Base-by-base conservation (phyloP, 2,888 invertebrate genomes). In the Coelopa pilipes region DNA sequence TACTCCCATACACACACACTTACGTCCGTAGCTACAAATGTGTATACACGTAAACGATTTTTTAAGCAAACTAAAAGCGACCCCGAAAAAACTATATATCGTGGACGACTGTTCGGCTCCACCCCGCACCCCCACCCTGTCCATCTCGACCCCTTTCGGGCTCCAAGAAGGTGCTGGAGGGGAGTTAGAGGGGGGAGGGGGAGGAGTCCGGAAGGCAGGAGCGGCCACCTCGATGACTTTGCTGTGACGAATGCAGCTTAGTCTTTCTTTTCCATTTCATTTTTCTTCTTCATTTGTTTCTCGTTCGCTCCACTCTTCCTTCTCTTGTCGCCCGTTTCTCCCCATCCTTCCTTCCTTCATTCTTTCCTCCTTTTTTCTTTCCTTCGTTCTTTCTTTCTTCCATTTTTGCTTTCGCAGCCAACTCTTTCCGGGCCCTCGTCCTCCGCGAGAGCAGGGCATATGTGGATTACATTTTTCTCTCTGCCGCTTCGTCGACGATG, bases 211-310 rank as follows among this genome's bases (percentile, higher is more conserved):
- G 34, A 34, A 7, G 34, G 34, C 2, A 34, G 34, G 34, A 34
- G 34, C 34, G 34, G 7, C 34, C 34, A 34, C 34, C 34, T 34
- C 34, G 34, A 34, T 57, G 17, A 34, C 34, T 11, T 24, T 24
- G 60, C 60, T 24, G 60, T 60, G 65, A 65, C 65, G 65, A 65
- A 65, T 65, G 47, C 65, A 47, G 46, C 46, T 34, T 34, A 34
- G 34, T 34, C 7, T 34, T 34, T n/a, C n/a, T 34, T 34, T 7
- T 34, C 34, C 34, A 34, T 34, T 34, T 34, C 34, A 34, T 34
- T 34, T 34, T 34, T 34, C 34, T 34, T 34, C 34, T 34, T 34
- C 34, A 34, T 34, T 34, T 34, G 34, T 34, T 34, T 34, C 34
- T 53, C 53, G 3, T 53, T 53, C 10, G n/a, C 53, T 53, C 10